A percentile compares a stretch with the other conserved stretches of the same genome.
phyloP scores from a whole-genome alignment of 30 jellyfish, hydroid and myxozoan species.

The Morbakka virulenta region DNA sequence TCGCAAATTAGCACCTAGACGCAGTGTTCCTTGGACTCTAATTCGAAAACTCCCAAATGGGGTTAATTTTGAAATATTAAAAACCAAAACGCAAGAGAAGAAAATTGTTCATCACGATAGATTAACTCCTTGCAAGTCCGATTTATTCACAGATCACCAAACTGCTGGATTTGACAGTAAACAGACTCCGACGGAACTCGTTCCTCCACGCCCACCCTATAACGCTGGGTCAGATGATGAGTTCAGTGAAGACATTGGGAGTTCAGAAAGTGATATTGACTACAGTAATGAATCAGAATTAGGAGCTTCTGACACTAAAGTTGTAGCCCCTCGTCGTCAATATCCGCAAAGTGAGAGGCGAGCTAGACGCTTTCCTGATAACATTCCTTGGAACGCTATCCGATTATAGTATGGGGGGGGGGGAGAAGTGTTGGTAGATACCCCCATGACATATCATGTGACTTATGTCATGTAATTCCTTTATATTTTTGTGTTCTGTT shows the following conservation, averaged over 20 bases:
- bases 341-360: too few species aligned
- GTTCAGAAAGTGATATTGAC: background rate
- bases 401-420: constrained; percentile 24
- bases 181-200: background rate
- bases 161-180: background rate
- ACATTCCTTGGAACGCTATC: constrained; percentile 33
- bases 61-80: constrained; percentile 3
- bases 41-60: constrained; percentile 7
- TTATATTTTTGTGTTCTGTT: background rate
- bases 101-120: constrained; percentile 38
- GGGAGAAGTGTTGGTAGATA: constrained; percentile 33
- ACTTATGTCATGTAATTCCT: background rate
- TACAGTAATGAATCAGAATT: background rate
- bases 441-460: too few species aligned
- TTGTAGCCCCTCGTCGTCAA: background rate
- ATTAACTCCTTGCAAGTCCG: constrained; percentile 2
- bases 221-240: constrained; percentile 6
- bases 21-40: constrained; percentile 21
- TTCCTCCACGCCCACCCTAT: too few species aligned
- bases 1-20: constrained; percentile 11
- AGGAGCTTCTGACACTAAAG: background rate
- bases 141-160: background rate
- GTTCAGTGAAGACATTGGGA: background rate
- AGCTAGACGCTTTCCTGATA: constrained; percentile 22
- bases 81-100: background rate